phyloP scores from a whole-genome alignment of 2,113 vertebrate species.

The Thryonomys swinderianus region DNA sequence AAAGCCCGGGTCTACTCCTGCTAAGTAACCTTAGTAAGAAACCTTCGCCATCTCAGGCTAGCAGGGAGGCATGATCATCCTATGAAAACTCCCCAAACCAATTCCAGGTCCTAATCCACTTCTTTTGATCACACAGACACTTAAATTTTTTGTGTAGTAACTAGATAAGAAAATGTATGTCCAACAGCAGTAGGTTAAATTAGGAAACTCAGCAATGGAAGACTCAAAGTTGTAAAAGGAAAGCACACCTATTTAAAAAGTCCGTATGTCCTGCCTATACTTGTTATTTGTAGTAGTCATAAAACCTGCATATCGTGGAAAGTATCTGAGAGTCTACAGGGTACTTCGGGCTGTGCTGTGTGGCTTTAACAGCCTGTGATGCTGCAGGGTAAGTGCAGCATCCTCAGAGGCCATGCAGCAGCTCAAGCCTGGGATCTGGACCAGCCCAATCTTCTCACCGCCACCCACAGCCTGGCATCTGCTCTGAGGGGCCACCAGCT shows the following conservation, averaged over 20 bases:
- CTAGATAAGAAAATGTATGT: not conserved
- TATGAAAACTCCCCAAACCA: not conserved
- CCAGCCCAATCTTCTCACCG: not conserved
- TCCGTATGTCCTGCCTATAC: not conserved
- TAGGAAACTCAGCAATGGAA: not conserved
- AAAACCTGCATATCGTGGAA: not conserved
- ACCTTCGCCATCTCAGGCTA: not conserved
- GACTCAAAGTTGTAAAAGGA: not conserved
- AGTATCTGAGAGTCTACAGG: not conserved
- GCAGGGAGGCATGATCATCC: not conserved
- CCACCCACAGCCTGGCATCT: not conserved
- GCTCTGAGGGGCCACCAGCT: not conserved
- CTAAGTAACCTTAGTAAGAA: not conserved
- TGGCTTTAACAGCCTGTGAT: not conserved
- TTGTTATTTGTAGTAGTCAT: not conserved
- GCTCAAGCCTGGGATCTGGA: not conserved
- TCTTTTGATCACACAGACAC: not conserved
- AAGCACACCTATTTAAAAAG: not conserved
- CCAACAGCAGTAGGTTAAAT: not conserved
- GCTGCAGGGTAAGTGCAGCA: not conserved
- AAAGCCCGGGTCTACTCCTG: not conserved
- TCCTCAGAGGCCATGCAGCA: not conserved
- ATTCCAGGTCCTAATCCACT: not conserved
- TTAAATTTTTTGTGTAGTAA: not conserved
- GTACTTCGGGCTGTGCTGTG: not conserved